A percentile compares a stretch with the other conserved stretches of the same genome.
These are phyloP conservation scores for Cacoxenus indagator DNA, from an alignment of 2,888 invertebrate species.

Conservation along the genomic window DNA sequence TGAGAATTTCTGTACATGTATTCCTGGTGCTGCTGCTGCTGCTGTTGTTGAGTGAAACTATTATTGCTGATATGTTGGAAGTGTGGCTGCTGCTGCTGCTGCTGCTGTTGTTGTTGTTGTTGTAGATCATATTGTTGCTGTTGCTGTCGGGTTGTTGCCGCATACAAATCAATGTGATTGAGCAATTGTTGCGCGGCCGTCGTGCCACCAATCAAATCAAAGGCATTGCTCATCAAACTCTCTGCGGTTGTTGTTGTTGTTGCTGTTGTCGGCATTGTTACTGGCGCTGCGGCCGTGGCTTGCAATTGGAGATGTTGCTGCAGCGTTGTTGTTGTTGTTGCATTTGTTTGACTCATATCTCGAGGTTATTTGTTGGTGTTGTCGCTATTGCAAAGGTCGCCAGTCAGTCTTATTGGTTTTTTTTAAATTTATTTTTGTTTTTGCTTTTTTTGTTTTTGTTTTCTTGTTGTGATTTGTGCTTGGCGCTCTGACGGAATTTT, in stretches of 20 bases:
- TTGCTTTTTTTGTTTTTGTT: not conserved
- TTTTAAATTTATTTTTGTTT: conserved; percentile 6
- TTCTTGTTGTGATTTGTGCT: not conserved
- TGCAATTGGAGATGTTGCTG: conserved; percentile 39
- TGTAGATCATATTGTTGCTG: conserved; percentile 34
- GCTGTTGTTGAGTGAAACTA: conserved; percentile 30
- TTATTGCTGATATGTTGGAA: conserved; percentile 28
- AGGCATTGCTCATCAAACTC: conserved; percentile 55
- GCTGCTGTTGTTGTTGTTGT: conserved; percentile 43
- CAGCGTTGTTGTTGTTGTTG: conserved; percentile 25
- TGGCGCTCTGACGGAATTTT: conserved; percentile 12
- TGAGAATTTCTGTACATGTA: conserved; percentile 37
- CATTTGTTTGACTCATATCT: not conserved
- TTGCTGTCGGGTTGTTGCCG: conserved; percentile 47
- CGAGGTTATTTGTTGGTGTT: conserved; percentile 22
- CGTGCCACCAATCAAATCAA: conserved; percentile 49
- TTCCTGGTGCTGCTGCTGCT: conserved; percentile 39
- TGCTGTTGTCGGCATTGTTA: conserved; percentile 23
- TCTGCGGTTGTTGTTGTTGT: conserved; percentile 43
- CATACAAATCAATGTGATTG: conserved; percentile 59
- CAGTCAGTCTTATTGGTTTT: conserved; percentile 20
- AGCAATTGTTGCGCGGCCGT: conserved; percentile 54
- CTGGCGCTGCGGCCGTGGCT: conserved; percentile 24
- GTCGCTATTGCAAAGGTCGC: conserved; percentile 6
- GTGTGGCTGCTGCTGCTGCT: conserved; percentile 39